Conservation (phyloP, 2,113 vertebrate species). For the Saccopteryx bilineata region DNA sequence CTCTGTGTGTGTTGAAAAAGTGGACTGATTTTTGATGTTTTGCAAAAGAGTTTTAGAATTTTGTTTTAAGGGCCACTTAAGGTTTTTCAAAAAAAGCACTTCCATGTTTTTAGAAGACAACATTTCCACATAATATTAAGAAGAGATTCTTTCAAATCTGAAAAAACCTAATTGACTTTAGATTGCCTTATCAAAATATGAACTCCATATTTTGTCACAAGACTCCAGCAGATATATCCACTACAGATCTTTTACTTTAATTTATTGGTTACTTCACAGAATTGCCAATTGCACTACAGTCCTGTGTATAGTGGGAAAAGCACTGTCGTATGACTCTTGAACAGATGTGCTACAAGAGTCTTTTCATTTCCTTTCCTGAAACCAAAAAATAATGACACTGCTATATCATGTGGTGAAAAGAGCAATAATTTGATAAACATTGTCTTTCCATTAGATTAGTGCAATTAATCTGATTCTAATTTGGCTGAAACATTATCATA, state of each 20-base stretch:
- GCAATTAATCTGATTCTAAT: slow-evolving; percentile 96
- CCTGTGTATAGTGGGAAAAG: slow-evolving; percentile 80
- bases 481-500: slow-evolving; percentile 92
- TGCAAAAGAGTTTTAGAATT: slow-evolving; percentile 72
- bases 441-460: slow-evolving; percentile 95
- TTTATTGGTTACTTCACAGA: slow-evolving; percentile 87
- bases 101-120: slow-evolving; percentile 78
- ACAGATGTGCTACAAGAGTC: slow-evolving; percentile 90
- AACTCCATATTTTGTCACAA: slow-evolving; percentile 66
- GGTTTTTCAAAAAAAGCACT: slow-evolving; percentile 64
- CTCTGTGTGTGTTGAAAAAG: slow-evolving; percentile 61
- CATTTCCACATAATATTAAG: slow-evolving; percentile 62
- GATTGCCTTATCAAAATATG: slow-evolving; percentile 83
- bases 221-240: slow-evolving; percentile 82
- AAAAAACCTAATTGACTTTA: slow-evolving; percentile 80
- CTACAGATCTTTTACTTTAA: slow-evolving; percentile 86
- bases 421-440: slow-evolving; percentile 94
- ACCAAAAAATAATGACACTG: slow-evolving; percentile 90
- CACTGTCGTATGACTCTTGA: slow-evolving; percentile 82
- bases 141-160: slow-evolving; percentile 78
- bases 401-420: slow-evolving; percentile 91
- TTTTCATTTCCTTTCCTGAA: slow-evolving; percentile 88
- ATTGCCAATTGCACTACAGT: slow-evolving; percentile 82
- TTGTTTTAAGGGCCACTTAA: slow-evolving; percentile 73
- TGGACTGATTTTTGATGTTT: slow-evolving; percentile 77